Conservation (phyloP, 2,797 vertebrate species). For the Gymnoscopelus microlampas region DNA sequence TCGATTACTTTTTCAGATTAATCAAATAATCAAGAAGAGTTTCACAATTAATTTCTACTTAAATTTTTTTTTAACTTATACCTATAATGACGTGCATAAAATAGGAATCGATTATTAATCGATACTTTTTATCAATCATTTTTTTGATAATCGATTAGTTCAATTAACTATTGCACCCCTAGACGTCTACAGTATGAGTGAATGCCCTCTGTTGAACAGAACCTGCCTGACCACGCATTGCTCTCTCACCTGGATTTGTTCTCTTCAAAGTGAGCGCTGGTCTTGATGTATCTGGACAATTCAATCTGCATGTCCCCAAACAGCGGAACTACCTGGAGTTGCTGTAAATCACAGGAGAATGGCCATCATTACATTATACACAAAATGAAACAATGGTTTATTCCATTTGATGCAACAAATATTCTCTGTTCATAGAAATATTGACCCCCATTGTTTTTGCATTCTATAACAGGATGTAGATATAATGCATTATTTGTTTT, state of each 20-base stretch:
- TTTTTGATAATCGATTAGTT: too few species aligned
- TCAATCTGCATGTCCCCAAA: constrained; percentile 99
- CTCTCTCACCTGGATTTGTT: constrained; percentile 93
- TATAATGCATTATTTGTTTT: too few species aligned
- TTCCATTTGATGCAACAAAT: not conserved
- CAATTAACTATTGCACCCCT: too few species aligned
- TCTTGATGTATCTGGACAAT: constrained; percentile 97
- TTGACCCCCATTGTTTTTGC: too few species aligned
- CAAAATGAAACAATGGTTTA: not conserved
- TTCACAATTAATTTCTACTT: too few species aligned
- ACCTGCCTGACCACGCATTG: not conserved
- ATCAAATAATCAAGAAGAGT: too few species aligned
- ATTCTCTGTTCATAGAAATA: not conserved
- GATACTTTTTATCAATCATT: too few species aligned
- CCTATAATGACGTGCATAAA: too few species aligned
- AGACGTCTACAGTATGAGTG: not conserved
- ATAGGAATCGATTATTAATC: too few species aligned
- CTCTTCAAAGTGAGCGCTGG: constrained; percentile 97
- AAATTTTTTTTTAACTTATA: too few species aligned
- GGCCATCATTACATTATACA: not conserved
- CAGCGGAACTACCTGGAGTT: constrained; percentile 96
- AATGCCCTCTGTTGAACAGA: not conserved
- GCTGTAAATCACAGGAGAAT: constrained; percentile 74
- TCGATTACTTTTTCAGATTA: too few species aligned
- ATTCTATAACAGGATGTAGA: too few species aligned